These are phyloP conservation scores for Centropus bengalensis DNA, from an alignment of 2,113 vertebrate species.

Conservation along the genomic window DNA sequence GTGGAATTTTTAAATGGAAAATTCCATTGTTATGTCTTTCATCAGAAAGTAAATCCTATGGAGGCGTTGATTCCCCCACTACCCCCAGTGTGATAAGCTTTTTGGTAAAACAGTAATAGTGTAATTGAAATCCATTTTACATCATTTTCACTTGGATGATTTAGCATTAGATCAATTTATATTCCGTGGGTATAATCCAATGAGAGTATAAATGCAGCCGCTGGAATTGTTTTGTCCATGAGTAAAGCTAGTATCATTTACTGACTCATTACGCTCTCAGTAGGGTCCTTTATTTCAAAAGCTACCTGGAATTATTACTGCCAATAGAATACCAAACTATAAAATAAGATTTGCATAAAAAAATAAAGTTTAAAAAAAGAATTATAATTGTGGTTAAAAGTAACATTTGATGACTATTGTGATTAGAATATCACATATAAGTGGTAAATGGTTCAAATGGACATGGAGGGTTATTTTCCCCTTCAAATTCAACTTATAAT, in stretches of 20 bases:
- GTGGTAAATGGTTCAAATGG: neutral
- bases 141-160: constrained; percentile 61
- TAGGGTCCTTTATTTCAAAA: constrained; percentile 65
- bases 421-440: neutral
- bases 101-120: constrained; percentile 41
- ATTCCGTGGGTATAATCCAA: constrained; percentile 49
- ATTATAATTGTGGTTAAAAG: constrained; percentile 18
- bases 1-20: neutral
- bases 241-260: constrained; percentile 53
- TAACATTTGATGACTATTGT: neutral
- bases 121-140: constrained; percentile 66
- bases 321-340: constrained; percentile 23
- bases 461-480: neutral
- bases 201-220: constrained; percentile 6
- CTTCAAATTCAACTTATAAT: neutral
- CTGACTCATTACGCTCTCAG: constrained; percentile 77
- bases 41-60: neutral
- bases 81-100: constrained; percentile 1
- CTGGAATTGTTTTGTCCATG: constrained; percentile 44
- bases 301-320: constrained; percentile 67
- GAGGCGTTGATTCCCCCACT: constrained; percentile 1
- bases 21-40: neutral
- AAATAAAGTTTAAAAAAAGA: constrained; percentile 16
- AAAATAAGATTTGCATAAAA: constrained; percentile 60
- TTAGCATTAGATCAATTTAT: constrained; percentile 71